Evolutionary conservation across 2,113 vertebrate species (phyloP).

Genomic region (Cyprichromis sp.): DNA sequence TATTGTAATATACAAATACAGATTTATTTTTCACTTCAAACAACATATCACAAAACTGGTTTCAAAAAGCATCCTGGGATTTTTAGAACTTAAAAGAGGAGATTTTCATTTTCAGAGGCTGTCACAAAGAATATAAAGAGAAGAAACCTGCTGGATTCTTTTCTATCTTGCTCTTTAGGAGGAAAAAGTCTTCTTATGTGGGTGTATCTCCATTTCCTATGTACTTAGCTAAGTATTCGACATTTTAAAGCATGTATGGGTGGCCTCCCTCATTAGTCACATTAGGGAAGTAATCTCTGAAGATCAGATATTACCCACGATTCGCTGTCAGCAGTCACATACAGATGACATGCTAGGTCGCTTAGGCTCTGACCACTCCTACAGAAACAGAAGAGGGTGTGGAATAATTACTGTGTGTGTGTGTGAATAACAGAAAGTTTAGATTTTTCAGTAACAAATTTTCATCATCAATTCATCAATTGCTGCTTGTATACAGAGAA

Average conservation of each 20-base stretch:
- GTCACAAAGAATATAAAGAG: not conserved
- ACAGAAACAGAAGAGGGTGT: not conserved
- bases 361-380: constrained; percentile 93
- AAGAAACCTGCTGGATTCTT: not conserved
- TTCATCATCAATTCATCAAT: constrained; percentile 84
- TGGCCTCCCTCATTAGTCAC: constrained; percentile 75
- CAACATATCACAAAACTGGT: not conserved
- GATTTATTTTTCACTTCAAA: not conserved
- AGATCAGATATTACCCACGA: constrained; percentile 90
- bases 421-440: not conserved
- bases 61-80: not conserved
- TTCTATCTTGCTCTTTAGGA: not conserved
- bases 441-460: not conserved
- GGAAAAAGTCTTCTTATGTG: not conserved
- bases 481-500: constrained; percentile 68
- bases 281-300: constrained; percentile 85
- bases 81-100: not conserved
- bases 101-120: not conserved
- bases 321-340: constrained; percentile 86
- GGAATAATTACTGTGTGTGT: not conserved
- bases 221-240: not conserved
- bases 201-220: not conserved
- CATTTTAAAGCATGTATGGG: constrained; percentile 81
- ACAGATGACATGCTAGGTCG: constrained; percentile 90
- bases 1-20: not conserved